Evolutionary conservation across 2,113 vertebrate genomes (phyloP).

Genomic region (Takifugu bimaculatus): DNA sequence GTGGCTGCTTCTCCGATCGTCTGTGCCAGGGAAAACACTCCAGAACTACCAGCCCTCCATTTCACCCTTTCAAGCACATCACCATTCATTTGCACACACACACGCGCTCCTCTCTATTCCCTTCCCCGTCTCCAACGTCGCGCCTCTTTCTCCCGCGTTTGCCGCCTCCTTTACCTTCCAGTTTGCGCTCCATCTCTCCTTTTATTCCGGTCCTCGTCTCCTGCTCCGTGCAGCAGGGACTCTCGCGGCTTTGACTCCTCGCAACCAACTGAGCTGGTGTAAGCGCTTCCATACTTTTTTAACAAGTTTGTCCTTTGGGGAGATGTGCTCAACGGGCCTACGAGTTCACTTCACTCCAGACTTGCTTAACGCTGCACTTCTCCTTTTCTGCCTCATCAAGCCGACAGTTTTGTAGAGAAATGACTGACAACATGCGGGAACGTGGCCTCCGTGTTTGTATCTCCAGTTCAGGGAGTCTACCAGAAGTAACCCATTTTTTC

Average conservation of each 20-base stretch:
- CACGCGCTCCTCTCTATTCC: conserved; percentile 2
- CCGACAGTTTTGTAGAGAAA: conserved; percentile 45
- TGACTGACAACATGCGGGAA: conserved; percentile 52
- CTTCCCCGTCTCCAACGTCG: background rate
- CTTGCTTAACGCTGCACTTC: conserved; percentile 58
- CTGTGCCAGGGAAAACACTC: conserved; percentile 66
- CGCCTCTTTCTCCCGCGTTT: conserved; percentile 1
- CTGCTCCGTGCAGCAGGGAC: conserved; percentile 18
- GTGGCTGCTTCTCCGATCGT: conserved; percentile 57
- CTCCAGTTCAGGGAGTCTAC: conserved; percentile 38
- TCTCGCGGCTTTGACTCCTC: conserved; percentile 36
- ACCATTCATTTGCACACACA: conserved; percentile 30
- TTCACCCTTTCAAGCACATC: conserved; percentile 40
- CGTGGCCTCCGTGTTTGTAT: conserved; percentile 50
- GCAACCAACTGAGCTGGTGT: conserved; percentile 49
- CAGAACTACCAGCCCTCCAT: conserved; percentile 33
- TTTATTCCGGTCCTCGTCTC: conserved; percentile 6
- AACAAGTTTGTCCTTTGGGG: conserved; percentile 63
- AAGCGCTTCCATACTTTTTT: conserved; percentile 63
- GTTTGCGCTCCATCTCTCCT: conserved; percentile 28
- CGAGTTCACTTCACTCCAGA: conserved; percentile 59
- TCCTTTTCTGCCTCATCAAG: conserved; percentile 38
- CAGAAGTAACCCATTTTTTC: conserved; percentile 33
- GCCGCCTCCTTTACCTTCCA: conserved; percentile 23
- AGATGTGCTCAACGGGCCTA: conserved; percentile 51